phyloP scores from a whole-genome alignment of 2,113 vertebrate species.

The Pterophyllum scalare region DNA sequence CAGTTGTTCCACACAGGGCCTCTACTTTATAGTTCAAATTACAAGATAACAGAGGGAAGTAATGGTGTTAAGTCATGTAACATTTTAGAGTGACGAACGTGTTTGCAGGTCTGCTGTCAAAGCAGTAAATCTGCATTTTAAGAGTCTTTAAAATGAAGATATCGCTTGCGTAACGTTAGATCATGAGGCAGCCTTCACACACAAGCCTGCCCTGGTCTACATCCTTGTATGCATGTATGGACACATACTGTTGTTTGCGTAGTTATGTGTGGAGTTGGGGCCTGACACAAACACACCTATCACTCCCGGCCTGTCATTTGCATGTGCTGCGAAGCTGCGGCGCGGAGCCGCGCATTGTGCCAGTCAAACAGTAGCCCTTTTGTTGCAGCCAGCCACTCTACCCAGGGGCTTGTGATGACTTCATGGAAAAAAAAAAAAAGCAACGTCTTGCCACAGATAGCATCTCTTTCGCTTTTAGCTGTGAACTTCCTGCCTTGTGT shows the following conservation, averaged over 20 bases:
- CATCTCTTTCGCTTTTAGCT: constrained; percentile 77
- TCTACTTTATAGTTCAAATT: constrained; percentile 41
- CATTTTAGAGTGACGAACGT: not conserved
- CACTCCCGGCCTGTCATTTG: constrained; percentile 66
- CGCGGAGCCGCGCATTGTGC: constrained; percentile 66
- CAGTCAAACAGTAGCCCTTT: constrained; percentile 71
- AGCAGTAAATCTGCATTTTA: not conserved
- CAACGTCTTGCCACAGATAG: constrained; percentile 79
- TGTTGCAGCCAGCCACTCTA: constrained; percentile 63
- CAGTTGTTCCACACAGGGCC: constrained; percentile 18
- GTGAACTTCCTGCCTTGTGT: constrained; percentile 81
- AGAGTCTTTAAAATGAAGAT: not conserved
- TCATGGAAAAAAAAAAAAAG: constrained; percentile 88
- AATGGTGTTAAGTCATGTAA: not conserved
- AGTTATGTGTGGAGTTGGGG: not conserved
- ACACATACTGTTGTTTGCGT: constrained; percentile 1
- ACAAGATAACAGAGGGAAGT: not conserved
- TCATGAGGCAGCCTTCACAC: not conserved
- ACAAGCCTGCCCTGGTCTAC: not conserved
- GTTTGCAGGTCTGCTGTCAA: not conserved
- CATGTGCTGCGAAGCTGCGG: constrained; percentile 69
- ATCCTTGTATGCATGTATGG: not conserved
- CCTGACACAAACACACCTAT: constrained; percentile 57
- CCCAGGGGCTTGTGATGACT: constrained; percentile 75
- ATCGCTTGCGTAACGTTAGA: not conserved